phyloP scores from a whole-genome alignment of 2,113 vertebrate genomes.

The Anarhynchus alexandrinus region DNA sequence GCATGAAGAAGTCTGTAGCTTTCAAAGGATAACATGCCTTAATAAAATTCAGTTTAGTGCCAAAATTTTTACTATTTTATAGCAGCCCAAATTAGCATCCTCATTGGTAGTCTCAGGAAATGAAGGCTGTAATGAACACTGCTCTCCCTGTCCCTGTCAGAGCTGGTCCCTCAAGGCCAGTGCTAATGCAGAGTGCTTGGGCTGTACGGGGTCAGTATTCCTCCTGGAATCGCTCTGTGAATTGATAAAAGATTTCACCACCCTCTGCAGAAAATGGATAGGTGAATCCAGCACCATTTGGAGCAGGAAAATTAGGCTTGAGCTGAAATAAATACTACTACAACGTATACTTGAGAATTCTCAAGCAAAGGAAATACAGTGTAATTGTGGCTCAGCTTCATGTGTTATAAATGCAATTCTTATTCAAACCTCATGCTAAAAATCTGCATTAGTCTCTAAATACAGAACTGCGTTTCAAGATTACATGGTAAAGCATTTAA shows the following conservation, averaged over 20 bases:
- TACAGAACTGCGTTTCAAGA: constrained; percentile 9
- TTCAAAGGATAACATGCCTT: not conserved
- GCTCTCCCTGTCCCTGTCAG: not conserved
- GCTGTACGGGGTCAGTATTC: not conserved
- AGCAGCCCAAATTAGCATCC: not conserved
- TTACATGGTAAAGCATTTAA: not conserved
- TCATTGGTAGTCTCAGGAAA: not conserved
- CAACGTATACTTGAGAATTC: not conserved
- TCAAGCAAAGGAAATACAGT: not conserved
- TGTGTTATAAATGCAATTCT: not conserved
- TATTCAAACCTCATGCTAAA: constrained; percentile 21
- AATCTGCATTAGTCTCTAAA: not conserved
- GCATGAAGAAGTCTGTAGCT: not conserved
- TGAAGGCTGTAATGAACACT: not conserved
- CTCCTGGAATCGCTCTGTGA: not conserved
- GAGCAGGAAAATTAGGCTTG: not conserved
- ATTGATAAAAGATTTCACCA: not conserved
- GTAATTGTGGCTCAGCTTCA: not conserved
- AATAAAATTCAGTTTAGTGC: not conserved
- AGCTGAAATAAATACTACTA: constrained; percentile 3
- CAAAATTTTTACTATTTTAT: not conserved
- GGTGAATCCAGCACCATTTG: not conserved
- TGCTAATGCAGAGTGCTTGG: not conserved
- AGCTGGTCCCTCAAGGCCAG: not conserved
- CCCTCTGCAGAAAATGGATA: not conserved